Evolutionary conservation across 2,113 vertebrate species (phyloP).

Genomic region (Hippocampus abdominalis): DNA sequence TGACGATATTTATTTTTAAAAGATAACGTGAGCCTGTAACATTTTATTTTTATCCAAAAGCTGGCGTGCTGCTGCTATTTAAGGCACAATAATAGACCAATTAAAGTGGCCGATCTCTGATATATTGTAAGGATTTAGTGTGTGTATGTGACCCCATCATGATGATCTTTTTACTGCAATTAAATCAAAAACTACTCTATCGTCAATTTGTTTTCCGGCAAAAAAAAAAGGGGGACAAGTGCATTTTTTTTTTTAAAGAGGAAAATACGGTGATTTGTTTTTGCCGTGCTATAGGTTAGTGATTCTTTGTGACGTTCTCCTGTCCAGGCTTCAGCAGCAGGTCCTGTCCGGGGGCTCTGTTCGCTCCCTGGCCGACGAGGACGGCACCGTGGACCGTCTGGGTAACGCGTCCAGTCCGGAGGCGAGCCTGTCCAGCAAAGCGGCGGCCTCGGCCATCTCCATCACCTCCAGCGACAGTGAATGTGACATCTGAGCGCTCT

Average conservation of each 20-base stretch:
- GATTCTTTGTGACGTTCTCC: neutral
- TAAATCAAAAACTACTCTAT: neutral
- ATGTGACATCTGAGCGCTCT: constrained; percentile 88
- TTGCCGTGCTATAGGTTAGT: neutral
- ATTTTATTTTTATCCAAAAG: neutral
- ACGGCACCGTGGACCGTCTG: constrained; percentile 81
- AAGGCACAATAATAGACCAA: neutral
- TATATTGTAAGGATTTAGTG: neutral
- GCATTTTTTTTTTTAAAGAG: neutral
- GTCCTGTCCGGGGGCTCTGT: constrained; percentile 88
- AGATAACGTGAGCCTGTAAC: neutral
- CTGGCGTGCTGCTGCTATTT: neutral
- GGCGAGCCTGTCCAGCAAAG: constrained; percentile 93
- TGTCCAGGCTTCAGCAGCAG: constrained; percentile 92
- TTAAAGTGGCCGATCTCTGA: no score
- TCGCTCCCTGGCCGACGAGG: constrained; percentile 83
- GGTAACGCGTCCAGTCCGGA: constrained; percentile 88
- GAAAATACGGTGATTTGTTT: neutral
- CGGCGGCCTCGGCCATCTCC: constrained; percentile 95
- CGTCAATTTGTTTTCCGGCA: no score
- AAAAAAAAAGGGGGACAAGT: no score
- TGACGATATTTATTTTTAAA: neutral
- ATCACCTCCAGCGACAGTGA: constrained; percentile 99
- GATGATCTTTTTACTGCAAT: neutral
- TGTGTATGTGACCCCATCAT: neutral